Evolutionary conservation across 2,113 vertebrate genomes (phyloP), one percentile per base, ranked within the genome.

Genomic region (Tichodroma muraria): DNA sequence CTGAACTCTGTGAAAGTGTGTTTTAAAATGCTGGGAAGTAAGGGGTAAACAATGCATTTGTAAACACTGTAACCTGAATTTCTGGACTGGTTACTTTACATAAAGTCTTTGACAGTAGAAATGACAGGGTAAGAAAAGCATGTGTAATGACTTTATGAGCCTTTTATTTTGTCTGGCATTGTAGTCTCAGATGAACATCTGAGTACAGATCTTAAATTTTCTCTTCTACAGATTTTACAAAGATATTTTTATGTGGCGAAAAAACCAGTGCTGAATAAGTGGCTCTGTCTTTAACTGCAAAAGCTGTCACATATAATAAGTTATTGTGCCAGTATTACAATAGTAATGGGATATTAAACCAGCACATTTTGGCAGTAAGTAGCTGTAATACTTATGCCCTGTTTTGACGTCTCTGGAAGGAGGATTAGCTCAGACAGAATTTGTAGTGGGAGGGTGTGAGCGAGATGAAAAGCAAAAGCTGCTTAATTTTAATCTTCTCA

Each of bases 401-500:
- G 82, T 85, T 86, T 52, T 96, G 92, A 95, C 80, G 33, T 95
- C 93, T 96, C 88, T 80, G 70, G 89, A 80, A 96, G 89, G 76
- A 94, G 80, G 85, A 94, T 97, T 96, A 94, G 77, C 89, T 75
- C 87, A 95, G 92, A 94, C 88, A 94, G 90, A 91, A 84, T 92
- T 96, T 91, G 80, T 89, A 85, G 91, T 97, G 77, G 88, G 89
- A 93, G 79, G 47, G 38, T 95, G 57, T 77, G 94, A 84, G 94
- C 69, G 68, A 96, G 96, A 95, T 96, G 91, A 90, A 73, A 89
- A 88, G 89, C 61, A 78, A 96, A 94, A 93, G 94, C 95, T 61
- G 68, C 86, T 95, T 91, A 93, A 83, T 95, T 93, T 91, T 97
- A 96, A 97, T 95, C 90, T 93, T 94, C 88, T 78, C 87, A 90